These are phyloP conservation scores for Entomobrya multifasciata DNA, from an alignment of 2,888 invertebrate species.

Conservation along the genomic window DNA sequence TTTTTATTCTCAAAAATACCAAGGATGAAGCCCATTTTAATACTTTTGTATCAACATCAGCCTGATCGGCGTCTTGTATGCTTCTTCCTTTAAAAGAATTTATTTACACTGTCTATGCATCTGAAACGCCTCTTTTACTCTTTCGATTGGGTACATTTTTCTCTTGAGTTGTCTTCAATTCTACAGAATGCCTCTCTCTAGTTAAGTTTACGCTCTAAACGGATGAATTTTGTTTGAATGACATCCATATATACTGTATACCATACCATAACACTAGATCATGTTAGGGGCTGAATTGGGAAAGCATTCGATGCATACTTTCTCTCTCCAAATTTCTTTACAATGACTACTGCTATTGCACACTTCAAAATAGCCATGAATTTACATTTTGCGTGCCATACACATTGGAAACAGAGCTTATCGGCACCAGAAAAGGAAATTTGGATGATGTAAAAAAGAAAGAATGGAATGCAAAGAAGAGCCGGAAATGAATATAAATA, in stretches of 20 bases:
- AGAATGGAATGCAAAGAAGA: constrained; percentile 48
- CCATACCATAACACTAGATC: too few relatives aligned
- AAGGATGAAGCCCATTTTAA: constrained; percentile 52
- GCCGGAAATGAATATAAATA: constrained; percentile 66
- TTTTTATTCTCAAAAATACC: constrained; percentile 32
- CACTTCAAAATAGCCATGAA: constrained; percentile 47
- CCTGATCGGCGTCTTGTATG: neutral
- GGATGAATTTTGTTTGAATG: constrained; percentile 57
- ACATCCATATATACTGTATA: constrained; percentile 11
- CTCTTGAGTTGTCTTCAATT: constrained; percentile 5
- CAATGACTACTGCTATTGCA: constrained; percentile 48
- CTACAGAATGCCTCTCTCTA: constrained; percentile 41
- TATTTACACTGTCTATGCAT: neutral
- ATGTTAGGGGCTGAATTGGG: constrained; percentile 38
- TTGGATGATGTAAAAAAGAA: constrained; percentile 47
- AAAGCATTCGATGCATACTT: neutral
- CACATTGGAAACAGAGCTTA: neutral
- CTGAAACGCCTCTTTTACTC: constrained; percentile 33
- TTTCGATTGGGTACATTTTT: neutral
- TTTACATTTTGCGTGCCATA: neutral
- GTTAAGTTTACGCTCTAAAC: constrained; percentile 37
- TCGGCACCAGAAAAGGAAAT: constrained; percentile 41
- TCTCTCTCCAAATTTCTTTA: constrained; percentile 45
- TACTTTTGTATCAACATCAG: constrained; percentile 45
- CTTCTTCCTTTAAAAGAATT: neutral